These are phyloP conservation scores for Tinamus guttatus DNA, from an alignment of 2,113 vertebrate genomes.

Conservation along the genomic window DNA sequence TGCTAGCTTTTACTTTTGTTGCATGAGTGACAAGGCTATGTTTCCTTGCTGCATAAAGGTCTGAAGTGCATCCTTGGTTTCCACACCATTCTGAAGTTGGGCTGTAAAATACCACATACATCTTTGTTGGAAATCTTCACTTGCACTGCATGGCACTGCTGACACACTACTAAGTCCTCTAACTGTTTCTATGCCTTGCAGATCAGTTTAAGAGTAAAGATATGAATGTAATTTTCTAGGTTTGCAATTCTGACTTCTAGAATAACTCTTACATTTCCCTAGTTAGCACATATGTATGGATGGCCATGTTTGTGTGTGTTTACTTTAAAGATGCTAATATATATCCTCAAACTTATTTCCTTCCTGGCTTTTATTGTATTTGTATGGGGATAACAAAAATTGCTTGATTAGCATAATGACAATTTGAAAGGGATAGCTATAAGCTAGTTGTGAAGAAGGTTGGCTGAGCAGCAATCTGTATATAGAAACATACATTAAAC, in stretches of 20 bases:
- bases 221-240: neutral
- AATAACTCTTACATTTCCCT: neutral
- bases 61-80: neutral
- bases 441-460: neutral
- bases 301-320: neutral
- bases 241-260: neutral
- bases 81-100: neutral
- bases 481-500: conserved; percentile 30
- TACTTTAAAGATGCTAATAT: neutral
- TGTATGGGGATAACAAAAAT: neutral
- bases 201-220: neutral
- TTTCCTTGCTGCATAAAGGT: neutral
- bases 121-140: neutral
- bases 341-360: neutral
- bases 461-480: neutral
- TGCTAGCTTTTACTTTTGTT: neutral
- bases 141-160: neutral
- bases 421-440: neutral
- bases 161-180: neutral
- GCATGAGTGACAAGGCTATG: no score
- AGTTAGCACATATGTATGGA: neutral
- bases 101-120: neutral
- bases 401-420: neutral
- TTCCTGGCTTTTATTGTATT: neutral
- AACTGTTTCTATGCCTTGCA: neutral